A percentile compares a stretch with the other conserved stretches of the same genome.
These are phyloP conservation scores for Balaeniceps rex DNA, from an alignment of 2,113 vertebrate genomes.

Conservation along the genomic window DNA sequence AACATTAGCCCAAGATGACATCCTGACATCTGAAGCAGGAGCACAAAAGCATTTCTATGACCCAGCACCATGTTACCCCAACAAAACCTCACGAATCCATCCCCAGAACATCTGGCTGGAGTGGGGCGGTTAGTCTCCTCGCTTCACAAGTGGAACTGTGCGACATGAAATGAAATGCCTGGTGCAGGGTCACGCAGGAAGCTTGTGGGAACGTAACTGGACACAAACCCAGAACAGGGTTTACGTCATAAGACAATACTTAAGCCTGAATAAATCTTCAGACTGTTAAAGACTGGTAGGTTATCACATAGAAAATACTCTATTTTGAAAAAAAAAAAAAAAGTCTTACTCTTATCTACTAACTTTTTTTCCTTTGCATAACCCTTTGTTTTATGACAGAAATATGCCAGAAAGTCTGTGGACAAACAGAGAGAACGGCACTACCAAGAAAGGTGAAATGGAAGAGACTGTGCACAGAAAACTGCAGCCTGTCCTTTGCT, in stretches of 20 bases:
- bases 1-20: background rate
- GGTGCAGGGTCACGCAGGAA: conserved; percentile 8
- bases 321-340: background rate
- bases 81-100: background rate
- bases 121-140: background rate
- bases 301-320: background rate
- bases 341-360: background rate
- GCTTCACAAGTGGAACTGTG: background rate
- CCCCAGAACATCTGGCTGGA: conserved; percentile 41
- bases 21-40: background rate
- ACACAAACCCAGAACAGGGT: background rate
- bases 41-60: background rate
- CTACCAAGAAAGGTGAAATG: background rate
- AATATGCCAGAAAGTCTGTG: background rate
- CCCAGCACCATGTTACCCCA: background rate
- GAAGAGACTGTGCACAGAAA: background rate
- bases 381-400: background rate
- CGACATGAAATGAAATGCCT: background rate
- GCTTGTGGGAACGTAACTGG: conserved; percentile 4
- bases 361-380: background rate
- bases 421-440: background rate
- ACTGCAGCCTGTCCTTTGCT: background rate
- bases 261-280: background rate
- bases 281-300: background rate
- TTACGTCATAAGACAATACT: background rate